These are phyloP conservation scores for Cinclus cinclus DNA, from an alignment of 2,113 vertebrate genomes.

Conservation along the genomic window DNA sequence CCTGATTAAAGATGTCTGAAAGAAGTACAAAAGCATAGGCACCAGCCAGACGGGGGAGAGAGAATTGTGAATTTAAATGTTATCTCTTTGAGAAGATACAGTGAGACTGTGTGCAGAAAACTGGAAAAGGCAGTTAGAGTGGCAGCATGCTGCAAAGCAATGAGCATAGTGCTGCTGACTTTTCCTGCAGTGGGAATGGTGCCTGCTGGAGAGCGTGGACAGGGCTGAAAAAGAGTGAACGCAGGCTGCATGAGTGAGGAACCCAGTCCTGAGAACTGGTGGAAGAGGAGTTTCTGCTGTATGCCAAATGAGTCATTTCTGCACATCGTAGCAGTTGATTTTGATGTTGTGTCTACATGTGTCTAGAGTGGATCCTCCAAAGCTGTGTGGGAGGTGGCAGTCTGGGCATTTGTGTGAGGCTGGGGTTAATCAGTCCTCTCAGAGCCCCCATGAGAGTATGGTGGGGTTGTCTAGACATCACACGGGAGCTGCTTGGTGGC, in stretches of 20 bases:
- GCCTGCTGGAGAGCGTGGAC: background rate
- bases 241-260: accelerated
- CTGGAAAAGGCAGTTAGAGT: background rate
- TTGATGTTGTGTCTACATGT: background rate
- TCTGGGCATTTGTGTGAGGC: background rate
- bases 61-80: background rate
- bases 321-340: background rate
- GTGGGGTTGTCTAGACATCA: background rate
- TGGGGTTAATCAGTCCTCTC: background rate
- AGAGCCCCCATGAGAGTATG: background rate
- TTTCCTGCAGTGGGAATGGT: background rate
- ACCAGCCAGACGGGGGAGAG: background rate
- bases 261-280: accelerated
- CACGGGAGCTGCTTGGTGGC: background rate
- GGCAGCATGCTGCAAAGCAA: background rate
- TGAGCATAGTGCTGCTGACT: background rate
- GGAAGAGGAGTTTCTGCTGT: background rate
- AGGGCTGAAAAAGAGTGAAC: background rate
- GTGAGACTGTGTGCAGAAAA: background rate
- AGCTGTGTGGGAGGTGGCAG: background rate
- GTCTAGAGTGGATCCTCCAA: background rate
- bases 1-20: background rate
- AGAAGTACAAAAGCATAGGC: background rate
- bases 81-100: background rate
- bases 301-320: background rate